A percentile compares a stretch with the other conserved stretches of the same genome.
These are phyloP conservation scores for Bombycilla garrulus DNA, from an alignment of 2,113 vertebrate species.

Conservation along the genomic window DNA sequence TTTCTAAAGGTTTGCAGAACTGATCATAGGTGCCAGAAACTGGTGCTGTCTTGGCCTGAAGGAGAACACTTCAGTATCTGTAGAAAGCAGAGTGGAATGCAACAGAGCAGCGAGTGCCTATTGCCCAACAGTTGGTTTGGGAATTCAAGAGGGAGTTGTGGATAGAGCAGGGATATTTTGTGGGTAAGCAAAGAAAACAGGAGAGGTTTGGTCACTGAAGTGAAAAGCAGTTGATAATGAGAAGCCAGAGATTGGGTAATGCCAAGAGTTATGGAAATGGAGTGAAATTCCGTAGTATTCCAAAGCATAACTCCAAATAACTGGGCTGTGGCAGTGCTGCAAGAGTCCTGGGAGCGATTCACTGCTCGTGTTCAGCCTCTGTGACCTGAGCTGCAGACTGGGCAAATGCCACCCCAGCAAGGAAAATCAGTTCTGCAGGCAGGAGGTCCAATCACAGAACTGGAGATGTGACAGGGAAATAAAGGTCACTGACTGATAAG, in stretches of 20 bases:
- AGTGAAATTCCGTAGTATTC: neutral
- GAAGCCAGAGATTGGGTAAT: neutral
- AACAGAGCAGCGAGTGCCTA: neutral
- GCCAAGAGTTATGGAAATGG: neutral
- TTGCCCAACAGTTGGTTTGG: neutral
- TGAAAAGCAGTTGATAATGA: neutral
- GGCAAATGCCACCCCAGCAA: neutral
- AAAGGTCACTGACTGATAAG: neutral
- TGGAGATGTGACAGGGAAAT: neutral
- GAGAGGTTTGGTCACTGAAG: neutral
- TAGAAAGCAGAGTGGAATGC: neutral
- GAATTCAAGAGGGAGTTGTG: neutral
- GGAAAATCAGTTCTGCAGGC: neutral
- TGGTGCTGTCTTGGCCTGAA: neutral
- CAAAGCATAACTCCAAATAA: neutral
- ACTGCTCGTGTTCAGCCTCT: rapidly evolving
- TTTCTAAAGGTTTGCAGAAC: neutral
- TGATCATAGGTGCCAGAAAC: neutral
- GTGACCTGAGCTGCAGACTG: neutral
- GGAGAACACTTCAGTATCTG: neutral
- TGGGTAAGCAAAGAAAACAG: neutral
- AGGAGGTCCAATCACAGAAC: neutral
- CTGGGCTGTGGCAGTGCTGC: neutral
- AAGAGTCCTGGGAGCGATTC: neutral
- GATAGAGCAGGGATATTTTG: neutral